Conservation (phyloP, 2,113 vertebrate species). For the Okapia johnstoni region DNA sequence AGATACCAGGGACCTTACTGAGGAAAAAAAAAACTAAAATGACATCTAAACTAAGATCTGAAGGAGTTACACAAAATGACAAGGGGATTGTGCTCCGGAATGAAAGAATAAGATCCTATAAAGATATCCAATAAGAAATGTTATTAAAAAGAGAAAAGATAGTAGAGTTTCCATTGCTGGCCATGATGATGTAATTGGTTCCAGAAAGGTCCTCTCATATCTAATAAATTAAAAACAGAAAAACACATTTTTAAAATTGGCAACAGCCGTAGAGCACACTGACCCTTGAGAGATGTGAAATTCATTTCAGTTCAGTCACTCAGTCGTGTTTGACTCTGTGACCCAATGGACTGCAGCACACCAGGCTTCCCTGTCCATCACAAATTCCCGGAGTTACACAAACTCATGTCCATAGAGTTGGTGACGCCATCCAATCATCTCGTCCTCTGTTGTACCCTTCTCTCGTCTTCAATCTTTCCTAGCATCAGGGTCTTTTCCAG, state of each 20-base stretch:
- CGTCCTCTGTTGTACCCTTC: accelerated
- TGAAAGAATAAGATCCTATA: neutral
- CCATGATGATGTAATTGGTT: neutral
- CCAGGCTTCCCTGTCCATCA: neutral
- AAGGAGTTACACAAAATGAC: neutral
- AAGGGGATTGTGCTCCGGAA: neutral
- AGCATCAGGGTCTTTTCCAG: neutral
- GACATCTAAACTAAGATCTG: neutral
- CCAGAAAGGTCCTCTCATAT: neutral
- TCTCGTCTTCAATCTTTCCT: neutral
- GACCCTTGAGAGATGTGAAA: neutral
- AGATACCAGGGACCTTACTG: neutral
- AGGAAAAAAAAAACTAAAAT: too few relatives aligned
- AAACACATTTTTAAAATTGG: neutral
- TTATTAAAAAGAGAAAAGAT: neutral
- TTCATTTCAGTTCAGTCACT: neutral
- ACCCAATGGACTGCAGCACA: neutral
- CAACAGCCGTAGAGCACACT: neutral
- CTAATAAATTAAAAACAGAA: neutral
- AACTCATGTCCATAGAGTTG: neutral
- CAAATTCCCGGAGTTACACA: neutral
- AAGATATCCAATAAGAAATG: neutral
- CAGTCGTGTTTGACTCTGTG: neutral
- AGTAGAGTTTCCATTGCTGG: neutral
- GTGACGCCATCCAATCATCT: neutral